phyloP scores from a whole-genome alignment of 1,140 invertebrate species.

The Tetramorium alpestre region DNA sequence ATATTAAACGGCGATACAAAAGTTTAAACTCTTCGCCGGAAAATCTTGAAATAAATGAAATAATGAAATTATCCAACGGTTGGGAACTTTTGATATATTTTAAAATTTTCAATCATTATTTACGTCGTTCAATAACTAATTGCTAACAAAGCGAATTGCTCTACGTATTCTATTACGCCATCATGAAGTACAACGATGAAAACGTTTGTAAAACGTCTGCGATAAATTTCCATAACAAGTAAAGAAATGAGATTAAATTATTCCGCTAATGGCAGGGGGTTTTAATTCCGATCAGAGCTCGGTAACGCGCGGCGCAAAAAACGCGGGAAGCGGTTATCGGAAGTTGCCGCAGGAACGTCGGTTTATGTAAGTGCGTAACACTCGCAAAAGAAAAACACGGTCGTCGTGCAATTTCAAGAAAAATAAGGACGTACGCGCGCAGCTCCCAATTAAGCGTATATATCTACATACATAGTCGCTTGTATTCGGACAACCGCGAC shows the following conservation, averaged over 20 bases:
- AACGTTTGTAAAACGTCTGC: constrained; percentile 18
- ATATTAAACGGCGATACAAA: not conserved
- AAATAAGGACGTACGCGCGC: constrained; percentile 39
- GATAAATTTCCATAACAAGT: constrained; percentile 45
- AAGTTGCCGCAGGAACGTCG: constrained; percentile 10
- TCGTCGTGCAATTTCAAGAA: constrained; percentile 49
- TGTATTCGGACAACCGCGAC: not conserved
- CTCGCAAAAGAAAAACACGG: constrained; percentile 38
- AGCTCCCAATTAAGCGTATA: constrained; percentile 39
- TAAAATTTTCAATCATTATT: not conserved
- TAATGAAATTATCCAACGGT: not conserved
- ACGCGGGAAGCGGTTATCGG: constrained; percentile 36
- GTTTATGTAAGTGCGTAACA: constrained; percentile 40
- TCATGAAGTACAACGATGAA: not conserved
- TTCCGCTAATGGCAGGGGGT: constrained; percentile 28
- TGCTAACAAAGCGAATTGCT: not conserved
- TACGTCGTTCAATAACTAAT: not conserved
- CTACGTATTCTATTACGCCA: not conserved
- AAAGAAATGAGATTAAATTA: constrained; percentile 51
- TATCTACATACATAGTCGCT: not conserved
- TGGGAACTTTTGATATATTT: not conserved
- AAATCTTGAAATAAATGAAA: not conserved
- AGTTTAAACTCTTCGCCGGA: not conserved
- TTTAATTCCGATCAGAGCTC: constrained; percentile 43
- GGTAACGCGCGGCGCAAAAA: constrained; percentile 21